Base-by-base conservation (phyloP, 2,113 vertebrate species). In the Prionailurus bengalensis region DNA sequence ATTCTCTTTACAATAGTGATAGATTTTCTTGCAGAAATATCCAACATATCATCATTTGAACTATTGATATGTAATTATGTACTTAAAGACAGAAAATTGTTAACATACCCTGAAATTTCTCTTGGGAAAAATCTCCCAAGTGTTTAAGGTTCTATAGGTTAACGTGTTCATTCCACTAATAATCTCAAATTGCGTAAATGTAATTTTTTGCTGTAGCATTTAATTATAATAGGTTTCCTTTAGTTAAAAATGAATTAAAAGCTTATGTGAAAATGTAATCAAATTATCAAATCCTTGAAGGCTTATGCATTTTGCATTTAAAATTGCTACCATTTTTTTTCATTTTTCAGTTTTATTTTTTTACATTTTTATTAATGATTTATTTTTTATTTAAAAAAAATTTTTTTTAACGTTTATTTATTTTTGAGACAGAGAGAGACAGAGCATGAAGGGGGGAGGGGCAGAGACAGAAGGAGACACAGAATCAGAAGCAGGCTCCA, bases 231-330 rank as follows among this genome's bases (percentile, higher is more conserved):
- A 23, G 31, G 7, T 51, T 91, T 91, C 39, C 7, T 91, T 86
- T 45, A 63, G 33, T 86, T 91, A 91, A 70, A 95, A 66, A 39
- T 84, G 63, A 71, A 58, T 70, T 63, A 79, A 86, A 80, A 85
- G 65, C 10, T 33, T 71, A 51, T 58, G 74, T 21, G 5, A 76
- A 91, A 90, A 66, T 3, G 66, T 53, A 89, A 48, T 36, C 42
- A 66, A 93, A 70, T 93, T 4, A n/a, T 51, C 80, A 91, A 68
- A 58, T 87, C 36, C 33, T 87, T 93, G 58, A 93, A 81, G 27
- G 58, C 48, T 51, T 68, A 13, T 16, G 23, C 48, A 81, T 66
- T 65, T 95, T 85, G 55, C 15, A 36, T 61, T 95, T 71, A 92
- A 91, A 78, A 91, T 78, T 2, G 1, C 19, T 83, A 51, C 7